Evolutionary conservation across 1,140 invertebrate species (phyloP), one percentile per base, ranked within the genome.

Genomic region (Drosophila albomicans): DNA sequence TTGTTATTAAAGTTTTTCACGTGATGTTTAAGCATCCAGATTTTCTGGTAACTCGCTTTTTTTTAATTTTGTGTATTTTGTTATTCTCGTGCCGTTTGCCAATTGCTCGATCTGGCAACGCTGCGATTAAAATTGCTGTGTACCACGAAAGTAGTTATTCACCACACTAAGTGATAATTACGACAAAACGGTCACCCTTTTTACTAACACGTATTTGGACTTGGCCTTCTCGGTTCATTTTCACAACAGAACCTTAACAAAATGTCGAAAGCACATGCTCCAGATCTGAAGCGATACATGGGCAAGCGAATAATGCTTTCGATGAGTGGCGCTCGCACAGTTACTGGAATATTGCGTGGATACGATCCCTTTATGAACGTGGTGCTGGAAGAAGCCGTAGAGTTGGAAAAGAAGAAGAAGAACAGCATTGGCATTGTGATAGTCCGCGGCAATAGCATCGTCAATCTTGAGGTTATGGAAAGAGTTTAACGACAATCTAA

Each of bases 341-440:
- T 99, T 7, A 96, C 95, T 65, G 99, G 99, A 4, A 98, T 99
- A 66, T 94, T 99, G 20, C 94, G 99, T 85, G 99, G 99, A 4
- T 99, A 99, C 93, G 99, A 99, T 94, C 99, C 99, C 0, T 99
- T 99, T 91, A 99, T 99, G 99, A 99, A 99, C 91, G 95, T 99
- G 61, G 98, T 99, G 0, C 94, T 99, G 8, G 98, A 98, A 92
- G 98, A 99, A 93, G 96, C 96, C 2, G 94, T 98, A 0, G 98
- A 99, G 93, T 25, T 25, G 20, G 96, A 98, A 93, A 96, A 95
- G 78, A 98, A 98, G 93, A 96, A 97, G 92, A 97, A 97, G 84
- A 97, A 98, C 86, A 96, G 96, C 73, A 97, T 99, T 91, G 98
- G 98, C 49, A 99, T 99, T 97, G 97, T 99, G 94, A 97, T 98